These are phyloP conservation scores for Nycticebus coucang DNA, from an alignment of 2,113 vertebrate genomes.

Conservation along the genomic window DNA sequence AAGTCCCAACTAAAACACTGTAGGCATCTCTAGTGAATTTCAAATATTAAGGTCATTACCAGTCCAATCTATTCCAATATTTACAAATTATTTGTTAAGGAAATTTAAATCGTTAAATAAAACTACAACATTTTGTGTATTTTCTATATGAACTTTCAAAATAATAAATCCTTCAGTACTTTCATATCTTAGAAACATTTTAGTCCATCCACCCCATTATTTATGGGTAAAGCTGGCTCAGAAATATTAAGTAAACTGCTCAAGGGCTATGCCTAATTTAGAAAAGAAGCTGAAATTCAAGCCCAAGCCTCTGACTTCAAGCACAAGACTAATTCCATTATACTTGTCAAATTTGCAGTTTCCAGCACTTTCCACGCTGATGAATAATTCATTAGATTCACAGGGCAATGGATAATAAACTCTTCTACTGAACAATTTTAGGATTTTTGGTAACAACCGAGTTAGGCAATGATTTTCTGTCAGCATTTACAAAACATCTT, in stretches of 20 bases:
- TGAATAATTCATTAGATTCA: constrained; percentile 13
- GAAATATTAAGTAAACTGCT: constrained; percentile 5
- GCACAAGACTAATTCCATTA: neutral
- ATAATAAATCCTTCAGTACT: neutral
- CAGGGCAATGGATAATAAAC: neutral
- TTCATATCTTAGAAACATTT: constrained; percentile 1
- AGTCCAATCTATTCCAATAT: neutral
- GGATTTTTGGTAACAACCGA: neutral
- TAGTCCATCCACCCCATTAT: neutral
- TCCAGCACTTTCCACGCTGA: neutral
- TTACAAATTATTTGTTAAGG: neutral
- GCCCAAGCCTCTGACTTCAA: neutral
- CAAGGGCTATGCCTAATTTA: neutral
- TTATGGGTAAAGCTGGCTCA: neutral
- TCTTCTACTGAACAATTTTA: neutral
- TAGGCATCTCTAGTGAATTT: neutral
- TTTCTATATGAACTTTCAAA: neutral
- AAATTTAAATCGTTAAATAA: neutral
- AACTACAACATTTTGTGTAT: neutral
- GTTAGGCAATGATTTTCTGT: neutral
- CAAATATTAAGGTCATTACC: neutral
- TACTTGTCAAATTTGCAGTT: neutral
- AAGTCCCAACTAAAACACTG: neutral
- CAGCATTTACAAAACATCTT: neutral
- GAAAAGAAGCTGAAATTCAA: constrained; percentile 24